Evolutionary conservation across 2,888 invertebrate species (phyloP).

Genomic region (Ariolimax columbianus): DNA sequence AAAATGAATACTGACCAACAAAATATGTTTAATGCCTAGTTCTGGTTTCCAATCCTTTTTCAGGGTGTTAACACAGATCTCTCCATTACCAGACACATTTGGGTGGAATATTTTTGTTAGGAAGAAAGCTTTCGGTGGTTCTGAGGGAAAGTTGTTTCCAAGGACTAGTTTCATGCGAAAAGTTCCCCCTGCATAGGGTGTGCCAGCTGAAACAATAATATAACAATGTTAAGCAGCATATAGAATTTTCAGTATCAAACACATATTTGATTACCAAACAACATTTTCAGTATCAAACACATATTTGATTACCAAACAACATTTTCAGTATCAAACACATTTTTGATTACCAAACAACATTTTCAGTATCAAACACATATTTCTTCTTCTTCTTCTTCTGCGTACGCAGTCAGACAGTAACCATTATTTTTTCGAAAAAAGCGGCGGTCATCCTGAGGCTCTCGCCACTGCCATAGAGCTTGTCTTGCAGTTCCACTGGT

Average conservation of each 20-base stretch:
- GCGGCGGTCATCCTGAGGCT: too few species aligned
- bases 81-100: slow-evolving; percentile 93
- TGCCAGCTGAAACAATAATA: slow-evolving; percentile 84
- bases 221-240: background rate
- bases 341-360: too few species aligned
- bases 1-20: slow-evolving; percentile 83
- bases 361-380: too few species aligned
- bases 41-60: slow-evolving; percentile 98
- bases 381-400: too few species aligned
- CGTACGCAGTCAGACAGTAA: too few species aligned
- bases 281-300: too few species aligned
- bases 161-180: slow-evolving; percentile 93
- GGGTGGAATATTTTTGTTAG: slow-evolving; percentile 98
- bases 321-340: too few species aligned
- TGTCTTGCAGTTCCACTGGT: too few species aligned
- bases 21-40: slow-evolving; percentile 95
- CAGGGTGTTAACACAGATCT: slow-evolving; percentile 97
- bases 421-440: too few species aligned
- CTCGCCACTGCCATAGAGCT: too few species aligned
- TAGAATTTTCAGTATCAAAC: background rate
- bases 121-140: slow-evolving; percentile 94
- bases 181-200: slow-evolving; percentile 92
- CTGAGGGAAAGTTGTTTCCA: slow-evolving; percentile 93
- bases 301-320: too few species aligned
- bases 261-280: too few species aligned